Evolutionary conservation across 2,113 vertebrate genomes (phyloP).

Genomic region (Gorilla gorilla): DNA sequence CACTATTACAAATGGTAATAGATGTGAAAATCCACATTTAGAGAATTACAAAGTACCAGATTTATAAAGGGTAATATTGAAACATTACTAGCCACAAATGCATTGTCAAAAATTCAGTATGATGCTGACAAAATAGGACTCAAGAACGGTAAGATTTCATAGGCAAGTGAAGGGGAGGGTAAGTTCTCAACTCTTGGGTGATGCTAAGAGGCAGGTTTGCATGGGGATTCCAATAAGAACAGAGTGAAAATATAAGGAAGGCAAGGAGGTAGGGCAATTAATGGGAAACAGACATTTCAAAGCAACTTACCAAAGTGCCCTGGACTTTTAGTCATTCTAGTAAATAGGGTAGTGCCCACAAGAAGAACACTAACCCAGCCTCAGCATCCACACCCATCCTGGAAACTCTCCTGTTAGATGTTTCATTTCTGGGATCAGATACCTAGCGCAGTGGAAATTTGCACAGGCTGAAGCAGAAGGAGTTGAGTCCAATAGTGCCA

Average conservation of each 20-base stretch:
- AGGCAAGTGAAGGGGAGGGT: not conserved
- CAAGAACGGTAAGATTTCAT: not conserved
- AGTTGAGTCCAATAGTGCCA: not conserved
- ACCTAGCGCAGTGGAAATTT: not conserved
- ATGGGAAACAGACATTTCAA: not conserved
- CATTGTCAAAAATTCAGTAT: not conserved
- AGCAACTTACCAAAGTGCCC: not conserved
- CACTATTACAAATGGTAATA: not conserved
- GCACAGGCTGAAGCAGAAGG: not conserved
- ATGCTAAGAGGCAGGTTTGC: not conserved
- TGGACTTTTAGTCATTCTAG: not conserved
- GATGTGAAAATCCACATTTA: not conserved
- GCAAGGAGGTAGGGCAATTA: not conserved
- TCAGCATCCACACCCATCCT: not conserved
- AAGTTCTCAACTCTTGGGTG: not conserved
- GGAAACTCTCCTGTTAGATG: not conserved
- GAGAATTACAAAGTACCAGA: not conserved
- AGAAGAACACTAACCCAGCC: not conserved
- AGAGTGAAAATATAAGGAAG: not conserved
- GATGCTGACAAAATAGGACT: not conserved
- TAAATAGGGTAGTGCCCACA: not conserved
- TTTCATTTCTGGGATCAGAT: not conserved
- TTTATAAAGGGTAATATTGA: not conserved
- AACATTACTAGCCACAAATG: not conserved
- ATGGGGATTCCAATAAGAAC: not conserved